Conservation (phyloP, 1,140 invertebrate genomes). For the Nephila pilipes region DNA sequence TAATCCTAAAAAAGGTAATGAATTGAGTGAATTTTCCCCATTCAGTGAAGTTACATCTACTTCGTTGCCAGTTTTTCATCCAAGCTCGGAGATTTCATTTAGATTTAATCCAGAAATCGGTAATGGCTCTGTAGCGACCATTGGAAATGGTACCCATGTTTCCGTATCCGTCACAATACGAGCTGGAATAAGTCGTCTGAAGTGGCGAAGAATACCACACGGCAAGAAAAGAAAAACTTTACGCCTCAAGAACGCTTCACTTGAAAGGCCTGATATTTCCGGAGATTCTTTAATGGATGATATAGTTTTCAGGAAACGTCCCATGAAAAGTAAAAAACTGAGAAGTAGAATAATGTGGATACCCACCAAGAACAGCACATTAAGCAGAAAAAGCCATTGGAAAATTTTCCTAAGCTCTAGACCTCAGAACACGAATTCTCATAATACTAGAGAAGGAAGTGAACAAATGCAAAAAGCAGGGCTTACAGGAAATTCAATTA, state of each 20-base stretch:
- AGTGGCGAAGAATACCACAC: conserved; percentile 45
- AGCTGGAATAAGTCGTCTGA: conserved; percentile 37
- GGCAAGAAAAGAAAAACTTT: conserved; percentile 1
- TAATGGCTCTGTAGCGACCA: background rate
- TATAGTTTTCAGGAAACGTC: conserved; percentile 1
- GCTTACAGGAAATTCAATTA: background rate
- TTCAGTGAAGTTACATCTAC: background rate
- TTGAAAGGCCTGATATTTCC: background rate
- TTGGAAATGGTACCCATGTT: conserved; percentile 44
- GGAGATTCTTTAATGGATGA: background rate
- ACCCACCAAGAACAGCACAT: conserved; percentile 15
- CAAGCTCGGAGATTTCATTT: background rate
- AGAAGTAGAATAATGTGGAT: conserved; percentile 70
- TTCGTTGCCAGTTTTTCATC: background rate
- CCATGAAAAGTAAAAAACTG: background rate
- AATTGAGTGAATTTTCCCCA: background rate
- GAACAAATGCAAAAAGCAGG: background rate
- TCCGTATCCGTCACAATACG: conserved; percentile 66
- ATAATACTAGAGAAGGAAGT: background rate
- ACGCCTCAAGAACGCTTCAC: background rate
- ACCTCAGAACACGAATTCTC: background rate
- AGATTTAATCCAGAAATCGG: background rate
- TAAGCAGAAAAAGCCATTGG: conserved; percentile 33
- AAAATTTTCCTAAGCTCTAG: conserved; percentile 33
- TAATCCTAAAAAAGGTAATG: background rate